These are phyloP conservation scores for Neoscelio sp. DNA, from an alignment of 2,888 invertebrate species.

Conservation along the genomic window DNA sequence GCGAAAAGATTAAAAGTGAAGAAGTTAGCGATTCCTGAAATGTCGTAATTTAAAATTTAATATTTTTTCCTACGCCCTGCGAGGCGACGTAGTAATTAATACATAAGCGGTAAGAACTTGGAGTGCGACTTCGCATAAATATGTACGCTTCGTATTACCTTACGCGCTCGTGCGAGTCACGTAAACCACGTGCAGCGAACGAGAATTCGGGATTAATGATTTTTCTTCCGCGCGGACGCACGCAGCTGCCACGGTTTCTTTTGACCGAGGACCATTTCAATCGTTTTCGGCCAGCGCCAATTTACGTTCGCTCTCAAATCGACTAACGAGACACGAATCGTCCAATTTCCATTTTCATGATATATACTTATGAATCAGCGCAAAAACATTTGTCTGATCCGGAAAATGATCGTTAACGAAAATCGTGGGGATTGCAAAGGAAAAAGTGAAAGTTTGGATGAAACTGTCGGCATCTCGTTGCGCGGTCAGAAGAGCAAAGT, in stretches of 20 bases:
- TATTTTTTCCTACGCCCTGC: neutral
- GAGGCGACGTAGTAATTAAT: slow-evolving; percentile 77
- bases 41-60: neutral
- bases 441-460: slow-evolving; percentile 36
- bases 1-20: neutral
- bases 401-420: neutral
- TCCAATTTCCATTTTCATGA: slow-evolving; percentile 57
- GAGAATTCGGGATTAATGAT: slow-evolving; percentile 67
- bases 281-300: slow-evolving; percentile 37
- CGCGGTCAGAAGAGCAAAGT: slow-evolving; percentile 64
- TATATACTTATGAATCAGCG: slow-evolving; percentile 14
- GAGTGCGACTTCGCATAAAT: slow-evolving; percentile 74
- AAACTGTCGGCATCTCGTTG: slow-evolving; percentile 59
- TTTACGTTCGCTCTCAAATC: slow-evolving; percentile 53
- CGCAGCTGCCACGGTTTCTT: slow-evolving; percentile 67
- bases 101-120: slow-evolving; percentile 76
- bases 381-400: neutral
- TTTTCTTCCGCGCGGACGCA: slow-evolving; percentile 66
- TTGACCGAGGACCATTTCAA: slow-evolving; percentile 39
- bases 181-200: slow-evolving; percentile 66
- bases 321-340: slow-evolving; percentile 60
- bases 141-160: slow-evolving; percentile 76
- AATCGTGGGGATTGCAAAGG: neutral
- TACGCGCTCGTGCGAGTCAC: slow-evolving; percentile 67
- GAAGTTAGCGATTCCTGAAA: neutral